These are phyloP conservation scores for Parazoanthus atlanticus DNA, from an alignment of 92 coral and sea anemone genomes.

Conservation along the genomic window DNA sequence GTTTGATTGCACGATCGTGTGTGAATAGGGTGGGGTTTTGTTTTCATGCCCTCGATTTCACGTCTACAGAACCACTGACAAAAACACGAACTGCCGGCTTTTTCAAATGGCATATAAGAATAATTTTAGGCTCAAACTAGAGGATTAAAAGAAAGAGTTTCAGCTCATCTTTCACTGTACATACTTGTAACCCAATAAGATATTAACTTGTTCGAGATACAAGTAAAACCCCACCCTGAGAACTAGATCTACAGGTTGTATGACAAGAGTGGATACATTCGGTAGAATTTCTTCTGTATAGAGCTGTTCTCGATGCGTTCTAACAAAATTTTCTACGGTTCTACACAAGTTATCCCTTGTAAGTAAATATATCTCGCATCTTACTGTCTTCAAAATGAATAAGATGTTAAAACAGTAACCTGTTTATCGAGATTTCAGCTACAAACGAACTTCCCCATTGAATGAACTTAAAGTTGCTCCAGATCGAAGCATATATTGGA, in stretches of 20 bases:
- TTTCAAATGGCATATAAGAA: constrained; percentile 7
- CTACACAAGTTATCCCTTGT: not conserved
- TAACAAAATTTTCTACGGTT: not conserved
- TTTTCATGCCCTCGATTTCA: constrained; percentile 56
- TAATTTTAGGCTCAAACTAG: constrained; percentile 18
- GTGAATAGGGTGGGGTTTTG: constrained; percentile 67
- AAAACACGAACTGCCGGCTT: constrained; percentile 39
- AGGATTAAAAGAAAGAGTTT: not conserved
- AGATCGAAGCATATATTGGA: not conserved
- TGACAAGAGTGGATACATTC: not conserved
- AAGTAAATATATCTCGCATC: not conserved
- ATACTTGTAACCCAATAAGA: not conserved
- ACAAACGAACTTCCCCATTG: constrained; percentile 16
- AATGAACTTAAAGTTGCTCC: not conserved
- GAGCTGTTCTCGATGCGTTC: not conserved
- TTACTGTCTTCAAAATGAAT: not conserved
- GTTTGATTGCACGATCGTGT: not conserved
- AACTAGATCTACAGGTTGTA: constrained; percentile 33
- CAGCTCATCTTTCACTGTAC: not conserved
- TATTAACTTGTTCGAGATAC: not conserved
- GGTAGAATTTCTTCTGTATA: constrained; percentile 29
- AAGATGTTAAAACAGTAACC: not conserved
- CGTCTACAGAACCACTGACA: constrained; percentile 16
- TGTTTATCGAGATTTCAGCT: not conserved
- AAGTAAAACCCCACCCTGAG: constrained; percentile 5